Conservation (phyloP, 2,113 vertebrate genomes). For the Silurus glanis region DNA sequence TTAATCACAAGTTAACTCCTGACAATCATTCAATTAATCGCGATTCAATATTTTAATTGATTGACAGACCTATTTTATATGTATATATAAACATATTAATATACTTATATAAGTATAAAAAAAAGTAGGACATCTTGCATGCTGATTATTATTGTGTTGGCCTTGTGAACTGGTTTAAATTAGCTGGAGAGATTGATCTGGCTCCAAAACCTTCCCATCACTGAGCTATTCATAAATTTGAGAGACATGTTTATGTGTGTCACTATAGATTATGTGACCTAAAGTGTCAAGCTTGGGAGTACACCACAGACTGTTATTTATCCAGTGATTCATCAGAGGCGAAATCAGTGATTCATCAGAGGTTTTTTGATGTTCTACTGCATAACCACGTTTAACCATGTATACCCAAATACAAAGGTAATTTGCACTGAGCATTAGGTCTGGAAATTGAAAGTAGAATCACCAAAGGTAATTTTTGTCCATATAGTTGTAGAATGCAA, state of each 20-base stretch:
- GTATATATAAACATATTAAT: no score
- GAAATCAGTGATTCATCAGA: neutral
- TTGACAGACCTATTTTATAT: no score
- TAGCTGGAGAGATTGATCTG: neutral
- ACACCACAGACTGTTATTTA: neutral
- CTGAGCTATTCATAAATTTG: neutral
- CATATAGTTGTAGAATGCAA: constrained; percentile 19
- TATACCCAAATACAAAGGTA: neutral
- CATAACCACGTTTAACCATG: neutral
- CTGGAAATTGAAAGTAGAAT: constrained; percentile 7
- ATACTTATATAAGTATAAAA: no score
- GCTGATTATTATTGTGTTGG: neutral
- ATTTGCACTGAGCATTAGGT: neutral
- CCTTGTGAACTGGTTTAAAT: neutral
- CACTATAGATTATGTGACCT: neutral
- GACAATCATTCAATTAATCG: no score
- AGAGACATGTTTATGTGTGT: neutral
- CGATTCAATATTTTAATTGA: no score
- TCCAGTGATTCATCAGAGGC: neutral
- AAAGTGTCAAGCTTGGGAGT: neutral
- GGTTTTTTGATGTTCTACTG: neutral
- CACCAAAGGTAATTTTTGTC: constrained; percentile 20
- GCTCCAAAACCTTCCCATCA: neutral
- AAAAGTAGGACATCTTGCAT: no score
- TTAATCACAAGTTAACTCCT: no score